phyloP scores from a whole-genome alignment of 2,797 vertebrate genomes.

The Leucoraja ocellata region DNA sequence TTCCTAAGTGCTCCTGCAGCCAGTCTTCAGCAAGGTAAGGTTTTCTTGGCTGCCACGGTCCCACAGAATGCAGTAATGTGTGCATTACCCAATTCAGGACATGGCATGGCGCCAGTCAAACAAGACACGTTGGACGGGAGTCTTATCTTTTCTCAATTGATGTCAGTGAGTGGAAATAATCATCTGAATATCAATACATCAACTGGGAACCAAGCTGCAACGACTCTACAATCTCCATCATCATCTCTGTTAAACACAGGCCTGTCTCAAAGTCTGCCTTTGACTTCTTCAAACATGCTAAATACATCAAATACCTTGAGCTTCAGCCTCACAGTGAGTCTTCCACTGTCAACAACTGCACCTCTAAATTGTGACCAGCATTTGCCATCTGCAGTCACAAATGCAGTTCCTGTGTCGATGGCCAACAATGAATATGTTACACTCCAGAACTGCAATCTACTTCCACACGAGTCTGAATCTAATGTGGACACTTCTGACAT shows the following conservation, averaged over 20 bases:
- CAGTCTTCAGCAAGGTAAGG: slow-evolving; percentile 71
- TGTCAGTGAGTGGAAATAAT: slow-evolving; percentile 74
- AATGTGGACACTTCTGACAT: slow-evolving; percentile 52
- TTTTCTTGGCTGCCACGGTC: slow-evolving; percentile 76
- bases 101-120: slow-evolving; percentile 72
- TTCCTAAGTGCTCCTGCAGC: slow-evolving; percentile 66
- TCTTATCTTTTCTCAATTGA: slow-evolving; percentile 72
- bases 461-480: slow-evolving; percentile 69
- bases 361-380: slow-evolving; percentile 60
- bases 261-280: slow-evolving; percentile 62
- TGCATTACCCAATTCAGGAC: slow-evolving; percentile 69
- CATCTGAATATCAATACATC: slow-evolving; percentile 69
- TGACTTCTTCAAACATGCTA: slow-evolving; percentile 60
- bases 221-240: slow-evolving; percentile 56
- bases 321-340: slow-evolving; percentile 50
- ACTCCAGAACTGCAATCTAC: slow-evolving; percentile 77
- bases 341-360: slow-evolving; percentile 33
- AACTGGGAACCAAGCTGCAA: slow-evolving; percentile 57
- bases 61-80: slow-evolving; percentile 79
- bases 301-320: slow-evolving; percentile 61
- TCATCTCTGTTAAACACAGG: slow-evolving; percentile 63
- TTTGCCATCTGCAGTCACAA: slow-evolving; percentile 58
- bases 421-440: slow-evolving; percentile 70
- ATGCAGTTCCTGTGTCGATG: slow-evolving; percentile 73
- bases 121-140: slow-evolving; percentile 87